Evolutionary conservation across 2,888 invertebrate species (phyloP), one percentile per base, ranked within the genome.

Genomic region (Cryptops parisi): DNA sequence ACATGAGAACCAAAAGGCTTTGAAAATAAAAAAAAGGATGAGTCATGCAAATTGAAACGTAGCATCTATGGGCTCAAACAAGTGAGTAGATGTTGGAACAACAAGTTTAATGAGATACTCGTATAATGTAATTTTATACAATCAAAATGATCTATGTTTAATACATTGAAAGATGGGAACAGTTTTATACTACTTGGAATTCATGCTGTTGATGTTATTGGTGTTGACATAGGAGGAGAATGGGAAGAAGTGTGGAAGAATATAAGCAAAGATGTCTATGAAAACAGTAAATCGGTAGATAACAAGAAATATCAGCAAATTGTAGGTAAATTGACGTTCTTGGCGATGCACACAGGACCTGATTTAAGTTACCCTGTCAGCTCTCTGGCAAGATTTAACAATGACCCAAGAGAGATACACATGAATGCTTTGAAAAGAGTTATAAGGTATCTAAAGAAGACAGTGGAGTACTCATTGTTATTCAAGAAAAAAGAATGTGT

Each of bases 351-450:
- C n/a, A 59, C 58, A 2, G 46, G 59, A 23, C 58, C 58, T 43
- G 58, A 59, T 22, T 55, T 58, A 12, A 17, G 57, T 19, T 52
- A 52, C 43, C 47, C 55, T 23, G 58, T 59, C 25, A 52, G 51
- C 46, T 45, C 6, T 12, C 25, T 48, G 17, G 15, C 48, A 9
- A n/a, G 12, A 33, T 48, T 40, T 33, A 6, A 39, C 39, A 39
- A 33, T 1, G 27, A 26, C 3, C 58, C 58, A 39, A 52, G 44
- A 9, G 33, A 52, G 49, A 44, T 44, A 19, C 58, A 58, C 38
- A 43, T 51, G 19, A 57, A 47, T 22, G 58, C 55, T 3, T 55
- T 59, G n/a, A 58, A 58, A 45, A 21, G 55, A 12, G 39, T 58
- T 6, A 27, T 58, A 17, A 2, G 55, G 15, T 55, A 55, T 27